Evolutionary conservation across 1,140 invertebrate genomes (phyloP), one percentile per base, ranked within the genome.

Genomic region (Zaprionus ghesquierei): DNA sequence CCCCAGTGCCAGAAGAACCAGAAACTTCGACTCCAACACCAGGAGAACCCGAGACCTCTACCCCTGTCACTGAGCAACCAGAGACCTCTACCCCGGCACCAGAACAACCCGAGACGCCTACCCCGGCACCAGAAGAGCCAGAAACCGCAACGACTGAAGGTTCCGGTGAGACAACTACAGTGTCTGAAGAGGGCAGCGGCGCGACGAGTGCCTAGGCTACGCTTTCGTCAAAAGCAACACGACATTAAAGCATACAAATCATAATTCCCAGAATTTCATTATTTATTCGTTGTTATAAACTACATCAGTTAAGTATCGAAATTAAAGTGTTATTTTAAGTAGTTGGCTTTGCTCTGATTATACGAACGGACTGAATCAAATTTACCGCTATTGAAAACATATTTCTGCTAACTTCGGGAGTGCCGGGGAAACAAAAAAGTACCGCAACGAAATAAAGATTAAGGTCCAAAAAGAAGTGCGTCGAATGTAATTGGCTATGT

Each of bases 171-270:
- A 27, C 63, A 27, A 69, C 64, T 9, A 70, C 70, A 5, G 75
- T 69, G 6, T n/a, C 70, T 9, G 54, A 33, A n/a, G 75, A 75
- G 44, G 71, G 75, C 3, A 75, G 75, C 15, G 72, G 75, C 4
- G 31, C 53, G 23, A 35, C 35, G n/a, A 58, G 38, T 10, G 5
- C 15, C 1, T 74, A 62, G 69, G 22, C 9, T 9, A n/a, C 15
- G 15, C 9, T 9, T 15, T 68, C 23, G 15, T 22, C 13, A 59
- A 35, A 35, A 50, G 12, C 8, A 6, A 22, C 25, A 46, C 27
- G n/a, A 25, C 35, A 69, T 49, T 63, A 50, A 70, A 64, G 25
- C 31, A 35, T 31, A 46, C 29, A 54, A 61, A 46, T 55, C 51
- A 53, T 55, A 50, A 18, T 56, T 64, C 20, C 1, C 1, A 50